Percentiles rank a stretch among this genome's conserved stretches.
These are phyloP conservation scores for Gasterosteus nipponicus DNA, from an alignment of 2,113 vertebrate genomes.

Conservation along the genomic window DNA sequence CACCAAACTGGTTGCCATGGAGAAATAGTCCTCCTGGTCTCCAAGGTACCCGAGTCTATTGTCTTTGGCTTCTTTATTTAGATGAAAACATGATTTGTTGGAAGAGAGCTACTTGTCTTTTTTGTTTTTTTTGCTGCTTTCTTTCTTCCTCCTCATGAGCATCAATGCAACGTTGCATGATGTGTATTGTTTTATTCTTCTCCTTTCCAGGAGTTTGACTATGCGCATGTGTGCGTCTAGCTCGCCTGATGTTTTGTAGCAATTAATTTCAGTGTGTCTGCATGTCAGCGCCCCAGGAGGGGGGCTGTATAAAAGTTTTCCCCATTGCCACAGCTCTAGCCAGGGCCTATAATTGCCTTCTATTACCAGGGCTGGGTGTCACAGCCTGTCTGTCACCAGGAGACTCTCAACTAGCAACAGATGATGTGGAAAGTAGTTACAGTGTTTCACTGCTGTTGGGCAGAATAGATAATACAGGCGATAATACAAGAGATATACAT, in stretches of 20 bases:
- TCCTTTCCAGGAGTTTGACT: constrained; percentile 80
- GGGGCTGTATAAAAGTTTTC: constrained; percentile 77
- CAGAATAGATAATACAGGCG: constrained; percentile 53
- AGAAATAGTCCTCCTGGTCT: constrained; percentile 86
- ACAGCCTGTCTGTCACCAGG: constrained; percentile 77
- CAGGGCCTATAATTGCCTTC: constrained; percentile 81
- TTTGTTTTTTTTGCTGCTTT: constrained; percentile 64
- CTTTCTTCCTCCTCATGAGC: constrained; percentile 68
- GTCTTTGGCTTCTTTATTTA: constrained; percentile 86
- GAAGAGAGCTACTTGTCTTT: constrained; percentile 77
- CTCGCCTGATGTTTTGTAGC: constrained; percentile 81
- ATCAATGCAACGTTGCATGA: constrained; percentile 69
- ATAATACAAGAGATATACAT: constrained; percentile 26
- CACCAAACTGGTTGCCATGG: constrained; percentile 85
- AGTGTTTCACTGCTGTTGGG: constrained; percentile 66
- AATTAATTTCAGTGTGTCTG: constrained; percentile 81
- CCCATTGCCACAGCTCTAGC: constrained; percentile 75
- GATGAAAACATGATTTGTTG: constrained; percentile 85
- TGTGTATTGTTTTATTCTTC: constrained; percentile 74
- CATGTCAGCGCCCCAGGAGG: constrained; percentile 77
- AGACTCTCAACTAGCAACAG: constrained; percentile 71
- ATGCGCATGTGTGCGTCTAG: constrained; percentile 67
- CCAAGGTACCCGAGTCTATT: constrained; percentile 86
- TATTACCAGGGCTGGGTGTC: constrained; percentile 79
- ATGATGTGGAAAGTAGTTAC: constrained; percentile 71